Conservation (phyloP, 2,113 vertebrate species). For the Bubalus kerabau region DNA sequence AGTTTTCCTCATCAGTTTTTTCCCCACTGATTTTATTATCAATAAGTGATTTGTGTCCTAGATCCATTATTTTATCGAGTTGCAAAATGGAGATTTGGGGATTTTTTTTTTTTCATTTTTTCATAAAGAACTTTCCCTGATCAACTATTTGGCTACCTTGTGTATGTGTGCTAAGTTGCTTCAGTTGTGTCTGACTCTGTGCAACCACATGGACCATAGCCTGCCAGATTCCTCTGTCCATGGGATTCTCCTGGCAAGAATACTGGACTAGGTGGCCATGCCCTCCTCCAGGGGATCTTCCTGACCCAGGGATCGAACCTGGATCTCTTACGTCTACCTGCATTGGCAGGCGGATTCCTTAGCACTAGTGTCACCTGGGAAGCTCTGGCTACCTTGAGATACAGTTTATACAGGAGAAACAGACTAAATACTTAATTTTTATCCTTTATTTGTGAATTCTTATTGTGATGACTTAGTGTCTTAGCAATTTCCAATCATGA, state of each 20-base stretch:
- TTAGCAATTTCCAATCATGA: background rate
- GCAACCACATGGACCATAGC: background rate
- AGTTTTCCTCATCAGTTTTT: background rate
- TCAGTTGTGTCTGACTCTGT: background rate
- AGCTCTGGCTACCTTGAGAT: background rate
- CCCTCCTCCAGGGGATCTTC: background rate
- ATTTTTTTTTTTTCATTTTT: background rate
- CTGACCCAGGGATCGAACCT: background rate
- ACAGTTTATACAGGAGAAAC: background rate
- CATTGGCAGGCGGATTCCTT: background rate
- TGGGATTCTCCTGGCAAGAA: background rate
- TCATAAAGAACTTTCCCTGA: background rate
- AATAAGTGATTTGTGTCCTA: background rate
- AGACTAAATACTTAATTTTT: conserved; percentile 11
- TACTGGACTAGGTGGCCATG: background rate
- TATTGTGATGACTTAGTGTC: background rate
- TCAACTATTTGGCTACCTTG: background rate
- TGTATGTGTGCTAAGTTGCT: background rate
- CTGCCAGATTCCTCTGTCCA: background rate
- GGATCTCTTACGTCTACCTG: background rate
- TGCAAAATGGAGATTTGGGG: background rate
- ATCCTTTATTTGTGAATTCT: background rate
- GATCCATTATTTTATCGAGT: background rate
- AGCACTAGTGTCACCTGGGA: background rate
- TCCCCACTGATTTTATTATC: background rate